Base-by-base conservation (phyloP, 2,888 invertebrate species). In the Caenorhabditis doughertyi region DNA sequence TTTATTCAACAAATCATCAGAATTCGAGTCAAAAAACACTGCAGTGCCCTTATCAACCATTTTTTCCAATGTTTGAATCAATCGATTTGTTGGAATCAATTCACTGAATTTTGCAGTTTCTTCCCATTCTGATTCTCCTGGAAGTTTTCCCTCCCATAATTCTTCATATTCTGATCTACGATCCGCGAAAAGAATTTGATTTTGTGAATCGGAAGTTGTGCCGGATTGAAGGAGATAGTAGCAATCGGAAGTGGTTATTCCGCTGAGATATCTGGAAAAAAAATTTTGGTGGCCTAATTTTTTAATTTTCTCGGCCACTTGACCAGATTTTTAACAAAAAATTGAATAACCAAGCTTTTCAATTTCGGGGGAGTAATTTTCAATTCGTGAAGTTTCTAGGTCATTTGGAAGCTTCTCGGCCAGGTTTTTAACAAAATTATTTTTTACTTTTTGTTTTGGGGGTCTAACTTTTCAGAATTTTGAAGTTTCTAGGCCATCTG, bases 61-160 rank as follows among this genome's bases (percentile, higher is more conserved):
- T 42, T 79, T 83, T 42, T 83, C 83, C 42, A 83, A 18, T 0
- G 71, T 76, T 53, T 70, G 68, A 4, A 77, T 18, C 16, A 90
- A 72, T 58, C 89, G 84, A 25, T 67, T 70, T 5, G 86, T 56
- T 8, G 89, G 85, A n/a, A 89, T 67, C 3, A 90, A 73, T 49
- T 89, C 87, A 35, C 84, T 86, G 53, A 88, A 85, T 16, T 84
- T 85, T 7, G 88, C 85, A 0, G 81, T 79, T 23, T 53, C 23
- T n/a, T 84, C 84, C 72, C 89, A 76, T 55, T 85, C 84, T 1
- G 62, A 53, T 32, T 81, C 76, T 9, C 32, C 49, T 18, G 84
- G 82, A n/a, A 84, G 49, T 23, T 49, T 60, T 21, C 83, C 87
- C 44, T 90, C 88, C 90, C 90, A 90, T 11, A 90, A 81, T 25